Percentiles rank a stretch among this genome's conserved stretches.
These are phyloP conservation scores for Nomada flava DNA, from an alignment of 2,888 invertebrate species.

Conservation along the genomic window DNA sequence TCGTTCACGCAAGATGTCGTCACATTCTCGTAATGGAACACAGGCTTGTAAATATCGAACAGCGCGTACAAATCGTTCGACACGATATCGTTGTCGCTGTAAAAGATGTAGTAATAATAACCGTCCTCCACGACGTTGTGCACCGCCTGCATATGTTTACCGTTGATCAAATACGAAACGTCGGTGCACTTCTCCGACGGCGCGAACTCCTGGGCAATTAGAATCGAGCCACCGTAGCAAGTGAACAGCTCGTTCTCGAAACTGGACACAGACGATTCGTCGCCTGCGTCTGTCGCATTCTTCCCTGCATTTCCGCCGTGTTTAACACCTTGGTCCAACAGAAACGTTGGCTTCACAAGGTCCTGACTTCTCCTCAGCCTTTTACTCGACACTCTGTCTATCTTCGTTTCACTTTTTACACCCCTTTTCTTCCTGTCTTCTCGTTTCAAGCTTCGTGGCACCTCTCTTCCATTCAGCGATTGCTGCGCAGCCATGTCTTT, in stretches of 20 bases:
- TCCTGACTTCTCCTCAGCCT: conserved; percentile 71
- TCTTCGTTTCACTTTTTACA: conserved; percentile 36
- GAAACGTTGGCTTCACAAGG: conserved; percentile 74
- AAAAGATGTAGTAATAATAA: conserved; percentile 95
- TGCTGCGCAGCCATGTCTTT: conserved; percentile 33
- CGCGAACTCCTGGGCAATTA: conserved; percentile 90
- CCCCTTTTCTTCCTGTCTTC: conserved; percentile 60
- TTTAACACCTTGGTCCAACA: conserved; percentile 90
- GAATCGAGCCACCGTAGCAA: conserved; percentile 91
- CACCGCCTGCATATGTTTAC: conserved; percentile 88
- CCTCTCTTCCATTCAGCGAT: background rate
- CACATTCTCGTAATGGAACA: conserved; percentile 91
- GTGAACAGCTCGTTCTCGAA: conserved; percentile 91
- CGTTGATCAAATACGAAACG: conserved; percentile 89
- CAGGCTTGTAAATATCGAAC: conserved; percentile 94
- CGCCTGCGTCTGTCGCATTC: conserved; percentile 85
- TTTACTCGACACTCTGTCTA: conserved; percentile 52
- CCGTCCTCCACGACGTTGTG: conserved; percentile 91
- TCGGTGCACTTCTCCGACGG: conserved; percentile 89
- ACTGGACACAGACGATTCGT: conserved; percentile 91
- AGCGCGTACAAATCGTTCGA: conserved; percentile 93
- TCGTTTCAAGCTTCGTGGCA: conserved; percentile 4
- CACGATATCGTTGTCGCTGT: conserved; percentile 93
- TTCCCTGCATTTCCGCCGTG: conserved; percentile 90
- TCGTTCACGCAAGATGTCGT: conserved; percentile 90